phyloP scores from a whole-genome alignment of 2,888 invertebrate genomes.

The Anaspis maculata region DNA sequence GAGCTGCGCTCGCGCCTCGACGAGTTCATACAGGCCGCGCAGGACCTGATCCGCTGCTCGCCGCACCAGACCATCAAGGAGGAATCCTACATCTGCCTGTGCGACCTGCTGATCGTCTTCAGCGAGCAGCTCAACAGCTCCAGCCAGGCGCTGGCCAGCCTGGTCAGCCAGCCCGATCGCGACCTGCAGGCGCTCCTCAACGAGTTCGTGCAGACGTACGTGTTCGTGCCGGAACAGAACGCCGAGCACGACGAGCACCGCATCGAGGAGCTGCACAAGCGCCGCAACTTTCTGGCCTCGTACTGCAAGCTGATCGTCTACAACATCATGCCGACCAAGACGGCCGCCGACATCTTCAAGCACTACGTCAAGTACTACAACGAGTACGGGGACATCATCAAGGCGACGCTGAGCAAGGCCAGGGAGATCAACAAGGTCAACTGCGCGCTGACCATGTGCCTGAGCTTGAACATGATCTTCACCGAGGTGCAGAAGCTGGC shows the following conservation, averaged over 20 bases:
- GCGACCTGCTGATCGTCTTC: constrained; percentile 90
- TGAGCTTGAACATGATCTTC: constrained; percentile 85
- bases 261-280: constrained; percentile 94
- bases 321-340: constrained; percentile 87
- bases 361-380: constrained; percentile 98
- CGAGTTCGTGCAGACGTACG: constrained; percentile 86
- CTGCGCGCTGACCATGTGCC: constrained; percentile 89
- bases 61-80: constrained; percentile 63
- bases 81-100: constrained; percentile 89
- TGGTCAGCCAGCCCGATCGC: constrained; percentile 75
- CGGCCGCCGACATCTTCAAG: constrained; percentile 91
- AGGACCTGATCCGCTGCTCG: constrained; percentile 58
- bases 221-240: constrained; percentile 84
- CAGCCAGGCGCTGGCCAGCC: constrained; percentile 43
- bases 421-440: constrained; percentile 95
- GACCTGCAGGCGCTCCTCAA: constrained; percentile 75
- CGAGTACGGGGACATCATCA: constrained; percentile 97
- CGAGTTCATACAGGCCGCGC: constrained; percentile 66
- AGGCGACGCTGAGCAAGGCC: constrained; percentile 92
- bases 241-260: constrained; percentile 92
- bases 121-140: constrained; percentile 64
- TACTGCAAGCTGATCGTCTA: constrained; percentile 98
- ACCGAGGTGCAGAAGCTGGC: constrained; percentile 52
- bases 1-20: constrained; percentile 63
- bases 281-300: constrained; percentile 90